phyloP scores from a whole-genome alignment of 2,113 vertebrate genomes.

The Phoenicopterus ruber region DNA sequence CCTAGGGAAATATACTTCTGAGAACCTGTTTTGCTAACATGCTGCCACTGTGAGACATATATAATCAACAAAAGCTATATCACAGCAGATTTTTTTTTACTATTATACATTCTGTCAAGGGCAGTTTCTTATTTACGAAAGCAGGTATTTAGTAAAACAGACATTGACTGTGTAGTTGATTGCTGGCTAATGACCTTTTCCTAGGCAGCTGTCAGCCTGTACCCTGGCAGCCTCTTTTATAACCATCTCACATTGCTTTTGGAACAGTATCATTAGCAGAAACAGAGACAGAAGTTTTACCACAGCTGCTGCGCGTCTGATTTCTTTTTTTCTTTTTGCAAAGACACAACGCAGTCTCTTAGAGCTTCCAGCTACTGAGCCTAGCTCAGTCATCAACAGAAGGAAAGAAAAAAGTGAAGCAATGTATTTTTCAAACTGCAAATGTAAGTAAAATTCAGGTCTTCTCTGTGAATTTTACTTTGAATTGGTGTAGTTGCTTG shows the following conservation, averaged over 20 bases:
- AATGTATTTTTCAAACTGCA: neutral
- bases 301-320: neutral
- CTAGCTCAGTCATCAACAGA: neutral
- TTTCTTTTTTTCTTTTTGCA: neutral
- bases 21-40: constrained; percentile 21
- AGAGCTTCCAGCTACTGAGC: neutral
- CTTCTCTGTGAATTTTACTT: neutral
- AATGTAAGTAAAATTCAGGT: neutral
- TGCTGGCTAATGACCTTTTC: neutral
- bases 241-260: neutral
- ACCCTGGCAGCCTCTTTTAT: neutral
- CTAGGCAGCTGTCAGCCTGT: neutral
- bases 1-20: constrained; percentile 22
- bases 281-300: neutral
- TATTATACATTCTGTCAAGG: neutral
- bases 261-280: neutral
- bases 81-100: neutral
- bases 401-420: neutral
- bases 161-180: neutral
- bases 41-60: neutral
- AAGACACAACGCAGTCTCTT: neutral
- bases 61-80: neutral
- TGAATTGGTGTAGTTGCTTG: neutral
- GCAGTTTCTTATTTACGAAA: neutral
- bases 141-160: neutral